Conservation (phyloP, 2,113 vertebrate genomes). For the Leucopternis melanops region DNA sequence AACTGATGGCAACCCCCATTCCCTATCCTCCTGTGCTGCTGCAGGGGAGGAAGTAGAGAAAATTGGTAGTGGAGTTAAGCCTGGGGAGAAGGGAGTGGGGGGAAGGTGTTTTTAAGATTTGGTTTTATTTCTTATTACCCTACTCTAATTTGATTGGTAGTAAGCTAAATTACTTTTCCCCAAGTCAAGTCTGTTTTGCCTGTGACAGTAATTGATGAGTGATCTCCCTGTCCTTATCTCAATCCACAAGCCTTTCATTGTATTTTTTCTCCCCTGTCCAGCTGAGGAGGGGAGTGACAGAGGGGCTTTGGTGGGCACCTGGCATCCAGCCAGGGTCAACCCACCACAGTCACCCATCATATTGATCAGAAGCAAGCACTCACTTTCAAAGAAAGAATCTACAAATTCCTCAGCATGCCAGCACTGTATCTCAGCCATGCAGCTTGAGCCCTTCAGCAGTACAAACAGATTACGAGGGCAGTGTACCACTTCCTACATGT, state of each 20-base stretch:
- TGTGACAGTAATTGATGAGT: too few relatives aligned
- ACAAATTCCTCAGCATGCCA: fast-evolving
- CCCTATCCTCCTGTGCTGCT: not conserved
- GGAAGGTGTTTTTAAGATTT: too few relatives aligned
- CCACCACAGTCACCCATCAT: not conserved
- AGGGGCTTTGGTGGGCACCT: too few relatives aligned
- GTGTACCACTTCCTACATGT: not conserved
- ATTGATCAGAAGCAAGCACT: not conserved
- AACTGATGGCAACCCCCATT: not conserved
- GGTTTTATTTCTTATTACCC: too few relatives aligned
- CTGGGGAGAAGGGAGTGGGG: not conserved
- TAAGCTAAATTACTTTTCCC: too few relatives aligned
- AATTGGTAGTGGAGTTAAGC: not conserved
- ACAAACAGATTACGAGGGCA: not conserved
- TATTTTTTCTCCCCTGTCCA: too few relatives aligned
- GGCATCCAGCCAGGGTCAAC: too few relatives aligned
- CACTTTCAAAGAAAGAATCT: not conserved
- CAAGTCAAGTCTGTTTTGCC: too few relatives aligned
- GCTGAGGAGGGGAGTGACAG: too few relatives aligned
- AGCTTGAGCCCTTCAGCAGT: not conserved
- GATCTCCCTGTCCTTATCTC: too few relatives aligned
- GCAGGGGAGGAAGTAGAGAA: not conserved
- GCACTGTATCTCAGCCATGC: not conserved
- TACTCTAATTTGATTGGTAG: too few relatives aligned
- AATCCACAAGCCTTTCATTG: too few relatives aligned